A percentile compares a stretch with the other conserved stretches of the same genome.
Evolutionary conservation across 1,140 invertebrate species (phyloP).

Genomic region (Palaemon carinicauda): DNA sequence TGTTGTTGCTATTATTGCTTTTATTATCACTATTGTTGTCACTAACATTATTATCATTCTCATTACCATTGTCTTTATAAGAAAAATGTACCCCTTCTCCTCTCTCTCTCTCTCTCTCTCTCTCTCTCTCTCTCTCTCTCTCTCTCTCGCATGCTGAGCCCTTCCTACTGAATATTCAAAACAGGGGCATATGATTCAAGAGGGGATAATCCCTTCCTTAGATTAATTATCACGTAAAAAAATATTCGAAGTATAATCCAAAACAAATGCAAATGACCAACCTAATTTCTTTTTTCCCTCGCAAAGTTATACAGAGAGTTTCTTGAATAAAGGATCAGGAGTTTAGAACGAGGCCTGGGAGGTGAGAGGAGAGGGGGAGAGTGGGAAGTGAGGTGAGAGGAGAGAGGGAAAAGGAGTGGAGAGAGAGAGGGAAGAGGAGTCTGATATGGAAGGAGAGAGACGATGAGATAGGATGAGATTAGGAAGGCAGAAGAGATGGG

Average conservation of each 20-base stretch:
- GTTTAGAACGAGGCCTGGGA: not conserved
- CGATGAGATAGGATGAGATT: too few relatives aligned
- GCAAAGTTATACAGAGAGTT: not conserved
- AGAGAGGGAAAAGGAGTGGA: not conserved
- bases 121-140: not conserved
- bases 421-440: not conserved
- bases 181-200: conserved; percentile 32
- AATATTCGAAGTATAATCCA: conserved; percentile 16
- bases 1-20: not conserved
- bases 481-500: too few relatives aligned
- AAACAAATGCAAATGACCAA: conserved; percentile 31
- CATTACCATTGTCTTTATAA: not conserved
- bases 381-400: not conserved
- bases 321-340: not conserved
- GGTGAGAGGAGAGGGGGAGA: not conserved
- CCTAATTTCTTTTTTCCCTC: not conserved
- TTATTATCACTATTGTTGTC: not conserved
- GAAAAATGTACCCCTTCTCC: too few relatives aligned
- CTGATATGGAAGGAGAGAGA: not conserved
- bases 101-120: not conserved
- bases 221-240: conserved; percentile 49
- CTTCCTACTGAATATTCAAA: conserved; percentile 17
- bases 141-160: not conserved
- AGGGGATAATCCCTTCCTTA: conserved; percentile 6
- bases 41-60: not conserved